Evolutionary conservation across 2,888 invertebrate genomes (phyloP).

Genomic region (Acleris cristana): DNA sequence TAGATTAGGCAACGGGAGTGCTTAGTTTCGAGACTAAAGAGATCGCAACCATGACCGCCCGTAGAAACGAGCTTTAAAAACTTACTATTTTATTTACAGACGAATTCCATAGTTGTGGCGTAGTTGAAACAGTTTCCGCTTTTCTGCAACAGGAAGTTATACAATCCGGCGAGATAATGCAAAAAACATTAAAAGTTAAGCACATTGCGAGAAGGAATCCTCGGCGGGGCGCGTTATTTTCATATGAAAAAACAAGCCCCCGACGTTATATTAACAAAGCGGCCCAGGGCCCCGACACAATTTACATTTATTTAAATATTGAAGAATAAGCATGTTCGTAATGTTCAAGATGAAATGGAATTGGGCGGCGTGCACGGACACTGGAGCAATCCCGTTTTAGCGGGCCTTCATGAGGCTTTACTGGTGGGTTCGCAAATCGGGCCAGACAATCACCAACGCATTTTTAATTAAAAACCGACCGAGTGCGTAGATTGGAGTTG

Average conservation of each 20-base stretch:
- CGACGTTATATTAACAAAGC: conserved; percentile 35
- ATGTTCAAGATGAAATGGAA: conserved; percentile 52
- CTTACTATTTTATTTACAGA: background rate
- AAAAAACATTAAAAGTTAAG: conserved; percentile 51
- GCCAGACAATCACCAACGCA: background rate
- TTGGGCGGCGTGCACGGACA: conserved; percentile 40
- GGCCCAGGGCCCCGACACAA: conserved; percentile 63
- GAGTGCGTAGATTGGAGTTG: no score
- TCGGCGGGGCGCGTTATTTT: conserved; percentile 54
- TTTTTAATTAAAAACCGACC: background rate
- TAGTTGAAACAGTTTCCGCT: background rate
- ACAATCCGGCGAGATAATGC: conserved; percentile 26
- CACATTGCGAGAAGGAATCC: conserved; percentile 47
- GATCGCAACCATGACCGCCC: no score
- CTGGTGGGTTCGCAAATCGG: background rate
- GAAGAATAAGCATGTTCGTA: conserved; percentile 54
- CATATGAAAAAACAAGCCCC: conserved; percentile 54
- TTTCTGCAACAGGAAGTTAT: conserved; percentile 10
- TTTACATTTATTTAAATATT: conserved; percentile 71
- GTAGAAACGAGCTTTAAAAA: no score
- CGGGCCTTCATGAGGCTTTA: conserved; percentile 5
- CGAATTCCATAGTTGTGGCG: background rate
- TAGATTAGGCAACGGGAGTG: no score
- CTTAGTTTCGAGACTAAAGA: no score
- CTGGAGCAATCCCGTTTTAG: conserved; percentile 32